Conservation (phyloP, 2,113 vertebrate genomes). For the Hippocampus abdominalis region DNA sequence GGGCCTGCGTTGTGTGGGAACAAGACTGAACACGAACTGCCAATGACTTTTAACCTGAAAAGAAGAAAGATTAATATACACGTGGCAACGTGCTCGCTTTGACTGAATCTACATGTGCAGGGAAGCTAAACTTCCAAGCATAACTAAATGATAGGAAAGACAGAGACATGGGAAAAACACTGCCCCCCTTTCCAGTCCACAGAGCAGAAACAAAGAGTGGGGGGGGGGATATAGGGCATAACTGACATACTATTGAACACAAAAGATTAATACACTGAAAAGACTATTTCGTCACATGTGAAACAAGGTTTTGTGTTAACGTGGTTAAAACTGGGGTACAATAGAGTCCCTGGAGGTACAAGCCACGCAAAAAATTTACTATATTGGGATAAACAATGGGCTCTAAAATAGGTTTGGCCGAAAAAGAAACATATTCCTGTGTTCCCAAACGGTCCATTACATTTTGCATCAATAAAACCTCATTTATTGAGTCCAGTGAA, state of each 20-base stretch:
- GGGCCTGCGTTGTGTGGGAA: conserved; percentile 26
- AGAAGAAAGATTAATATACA: conserved; percentile 17
- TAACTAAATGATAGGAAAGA: conserved; percentile 27
- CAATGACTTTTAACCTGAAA: conserved; percentile 23
- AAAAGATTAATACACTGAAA: not conserved
- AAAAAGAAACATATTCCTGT: not conserved
- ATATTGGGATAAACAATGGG: not conserved
- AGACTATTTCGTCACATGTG: not conserved
- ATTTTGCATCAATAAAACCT: not conserved
- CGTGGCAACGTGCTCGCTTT: conserved; percentile 20
- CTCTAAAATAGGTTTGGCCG: not conserved
- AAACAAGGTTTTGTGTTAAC: not conserved
- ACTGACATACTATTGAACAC: not conserved
- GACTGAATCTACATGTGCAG: conserved; percentile 21
- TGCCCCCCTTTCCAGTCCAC: conserved; percentile 55
- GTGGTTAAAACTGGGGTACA: not conserved
- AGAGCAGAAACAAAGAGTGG: conserved; percentile 55
- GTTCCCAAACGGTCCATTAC: conserved; percentile 26
- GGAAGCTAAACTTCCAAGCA: conserved; percentile 24
- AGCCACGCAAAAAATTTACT: not conserved
- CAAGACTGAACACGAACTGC: conserved; percentile 13
- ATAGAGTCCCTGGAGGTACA: not conserved
- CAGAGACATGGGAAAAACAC: conserved; percentile 34
- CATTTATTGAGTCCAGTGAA: not conserved
- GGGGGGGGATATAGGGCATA: conserved; percentile 13